phyloP scores from a whole-genome alignment of 2,888 invertebrate species.

The Aphodius granarius region DNA sequence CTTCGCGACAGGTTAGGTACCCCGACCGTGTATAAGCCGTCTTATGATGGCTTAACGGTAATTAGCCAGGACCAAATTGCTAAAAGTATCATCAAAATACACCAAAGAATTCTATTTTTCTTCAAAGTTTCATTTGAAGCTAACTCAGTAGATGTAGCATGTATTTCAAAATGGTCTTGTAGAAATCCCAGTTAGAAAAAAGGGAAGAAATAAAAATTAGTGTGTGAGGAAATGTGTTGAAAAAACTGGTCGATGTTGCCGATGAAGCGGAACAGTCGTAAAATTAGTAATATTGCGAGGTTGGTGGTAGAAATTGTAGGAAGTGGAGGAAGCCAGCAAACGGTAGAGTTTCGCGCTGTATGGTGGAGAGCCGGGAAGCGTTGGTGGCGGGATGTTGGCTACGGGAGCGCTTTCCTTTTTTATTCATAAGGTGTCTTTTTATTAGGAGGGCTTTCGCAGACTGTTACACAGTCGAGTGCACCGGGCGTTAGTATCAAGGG shows the following conservation, averaged over 20 bases:
- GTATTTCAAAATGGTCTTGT: no score
- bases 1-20: no score
- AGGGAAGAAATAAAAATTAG: not conserved
- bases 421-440: conserved; percentile 41
- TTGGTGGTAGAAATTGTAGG: not conserved
- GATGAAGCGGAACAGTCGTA: not conserved
- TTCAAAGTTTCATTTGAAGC: no score
- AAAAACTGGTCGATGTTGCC: not conserved
- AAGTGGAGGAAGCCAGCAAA: not conserved
- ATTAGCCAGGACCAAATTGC: no score
- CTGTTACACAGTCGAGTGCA: conserved; percentile 50
- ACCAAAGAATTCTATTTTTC: no score
- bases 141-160: no score
- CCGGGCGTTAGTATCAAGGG: conserved; percentile 48
- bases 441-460: conserved; percentile 47
- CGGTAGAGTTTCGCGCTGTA: not conserved
- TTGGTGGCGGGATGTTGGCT: not conserved
- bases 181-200: no score
- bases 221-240: not conserved
- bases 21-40: no score
- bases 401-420: conserved; percentile 18
- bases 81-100: no score
- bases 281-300: conserved; percentile 12
- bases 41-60: no score
- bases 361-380: conserved; percentile 10